phyloP scores from a whole-genome alignment of 2,113 vertebrate genomes.

The Mola mola region DNA sequence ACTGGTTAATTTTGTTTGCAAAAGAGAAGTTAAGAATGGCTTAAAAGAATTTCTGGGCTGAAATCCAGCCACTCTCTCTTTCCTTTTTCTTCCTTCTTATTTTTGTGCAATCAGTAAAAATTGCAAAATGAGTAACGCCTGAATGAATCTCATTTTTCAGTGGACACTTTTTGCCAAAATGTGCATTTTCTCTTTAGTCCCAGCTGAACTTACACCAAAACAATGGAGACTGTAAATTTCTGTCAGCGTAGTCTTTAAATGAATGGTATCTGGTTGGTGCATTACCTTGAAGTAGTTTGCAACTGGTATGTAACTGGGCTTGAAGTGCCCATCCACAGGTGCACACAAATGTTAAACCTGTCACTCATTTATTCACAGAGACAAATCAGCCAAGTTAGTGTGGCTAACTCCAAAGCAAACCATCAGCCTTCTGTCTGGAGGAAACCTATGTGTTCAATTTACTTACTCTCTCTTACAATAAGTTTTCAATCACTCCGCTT shows the following conservation, averaged over 20 bases:
- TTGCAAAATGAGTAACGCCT: no score
- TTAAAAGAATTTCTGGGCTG: no score
- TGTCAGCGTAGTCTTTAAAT: constrained; percentile 15
- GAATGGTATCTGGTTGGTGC: constrained; percentile 19
- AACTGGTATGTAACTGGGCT: constrained; percentile 21
- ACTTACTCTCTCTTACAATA: constrained; percentile 55
- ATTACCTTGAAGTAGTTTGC: constrained; percentile 6
- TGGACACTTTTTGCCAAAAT: constrained; percentile 6
- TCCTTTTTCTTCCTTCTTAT: constrained; percentile 17
- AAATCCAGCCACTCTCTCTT: constrained; percentile 4
- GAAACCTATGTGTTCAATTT: constrained; percentile 30
- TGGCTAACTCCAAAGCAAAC: constrained; percentile 52
- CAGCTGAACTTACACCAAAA: constrained; percentile 5
- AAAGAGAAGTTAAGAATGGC: constrained; percentile 12
- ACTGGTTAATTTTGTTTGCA: constrained; percentile 43
- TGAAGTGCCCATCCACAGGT: constrained; percentile 32
- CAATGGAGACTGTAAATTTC: neutral
- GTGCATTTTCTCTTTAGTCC: constrained; percentile 7
- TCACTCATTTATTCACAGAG: constrained; percentile 30
- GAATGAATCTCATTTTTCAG: constrained; percentile 13
- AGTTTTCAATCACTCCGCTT: constrained; percentile 52
- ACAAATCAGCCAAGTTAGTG: constrained; percentile 59
- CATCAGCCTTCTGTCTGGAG: constrained; percentile 51
- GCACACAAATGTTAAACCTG: constrained; percentile 40
- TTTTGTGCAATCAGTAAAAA: constrained; percentile 34